phyloP scores from a whole-genome alignment of 2,888 invertebrate genomes.

The Andrena praecox region DNA sequence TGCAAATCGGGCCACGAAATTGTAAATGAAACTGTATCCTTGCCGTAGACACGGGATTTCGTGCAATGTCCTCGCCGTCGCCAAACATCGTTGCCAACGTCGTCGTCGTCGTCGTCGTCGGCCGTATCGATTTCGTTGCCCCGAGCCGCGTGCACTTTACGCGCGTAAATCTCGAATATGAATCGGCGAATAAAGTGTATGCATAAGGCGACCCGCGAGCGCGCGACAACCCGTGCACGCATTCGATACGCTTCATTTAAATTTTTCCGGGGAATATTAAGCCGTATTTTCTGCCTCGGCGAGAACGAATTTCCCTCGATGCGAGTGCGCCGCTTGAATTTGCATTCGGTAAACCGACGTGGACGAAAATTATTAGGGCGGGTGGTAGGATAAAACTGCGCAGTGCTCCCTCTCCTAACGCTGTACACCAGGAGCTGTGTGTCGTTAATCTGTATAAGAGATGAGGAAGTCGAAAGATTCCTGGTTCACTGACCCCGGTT shows the following conservation, averaged over 20 bases:
- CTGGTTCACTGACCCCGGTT: too few relatives aligned
- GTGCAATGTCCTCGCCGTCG: neutral
- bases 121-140: constrained; percentile 7
- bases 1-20: constrained; percentile 33
- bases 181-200: constrained; percentile 20
- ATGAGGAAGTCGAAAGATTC: too few relatives aligned
- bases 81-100: too few relatives aligned
- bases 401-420: too few relatives aligned
- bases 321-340: neutral
- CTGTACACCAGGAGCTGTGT: too few relatives aligned
- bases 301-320: neutral
- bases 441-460: too few relatives aligned
- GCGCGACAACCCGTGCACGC: too few relatives aligned
- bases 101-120: neutral
- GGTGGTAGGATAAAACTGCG: too few relatives aligned
- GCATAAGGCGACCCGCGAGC: neutral
- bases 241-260: constrained; percentile 25
- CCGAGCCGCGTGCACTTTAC: neutral
- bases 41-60: neutral
- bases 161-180: constrained; percentile 15
- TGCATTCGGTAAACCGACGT: neutral
- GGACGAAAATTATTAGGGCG: too few relatives aligned
- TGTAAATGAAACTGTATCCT: constrained; percentile 15
- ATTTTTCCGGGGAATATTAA: constrained; percentile 5
- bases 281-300: neutral